Evolutionary conservation across 2,888 invertebrate genomes (phyloP).

Genomic region (Isotomurus palustris): DNA sequence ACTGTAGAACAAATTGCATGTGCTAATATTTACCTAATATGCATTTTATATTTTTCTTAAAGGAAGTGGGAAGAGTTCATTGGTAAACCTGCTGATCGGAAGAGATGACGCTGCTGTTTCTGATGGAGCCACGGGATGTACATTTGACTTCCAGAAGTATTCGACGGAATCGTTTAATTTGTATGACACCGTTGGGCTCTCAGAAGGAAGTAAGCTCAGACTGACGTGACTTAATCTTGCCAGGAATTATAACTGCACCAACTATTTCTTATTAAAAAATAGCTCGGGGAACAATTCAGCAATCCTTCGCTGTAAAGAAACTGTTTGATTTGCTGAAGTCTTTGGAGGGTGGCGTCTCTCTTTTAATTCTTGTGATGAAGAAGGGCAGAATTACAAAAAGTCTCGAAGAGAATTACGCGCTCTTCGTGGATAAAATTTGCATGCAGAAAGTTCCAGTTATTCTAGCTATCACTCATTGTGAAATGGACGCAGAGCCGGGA

Average conservation of each 20-base stretch:
- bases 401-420: slow-evolving; percentile 7
- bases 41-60: too few relatives aligned
- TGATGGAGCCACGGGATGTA: slow-evolving; percentile 7
- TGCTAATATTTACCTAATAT: too few relatives aligned
- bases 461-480: slow-evolving; percentile 8
- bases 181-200: slow-evolving; percentile 13
- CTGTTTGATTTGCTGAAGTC: slow-evolving; percentile 4
- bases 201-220: slow-evolving; percentile 5
- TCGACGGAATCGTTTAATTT: not conserved
- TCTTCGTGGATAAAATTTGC: slow-evolving; percentile 11
- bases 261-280: not conserved
- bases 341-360: slow-evolving; percentile 7
- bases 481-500: not conserved
- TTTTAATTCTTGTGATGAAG: slow-evolving; percentile 6
- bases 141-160: not conserved
- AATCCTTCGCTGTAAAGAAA: not conserved
- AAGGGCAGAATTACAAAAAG: slow-evolving; percentile 6
- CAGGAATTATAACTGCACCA: not conserved
- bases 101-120: not conserved
- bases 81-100: slow-evolving; percentile 9
- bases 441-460: slow-evolving; percentile 9
- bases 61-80: slow-evolving; percentile 13
- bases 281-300: not conserved
- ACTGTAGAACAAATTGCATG: too few relatives aligned
- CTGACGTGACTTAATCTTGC: not conserved